Conservation (phyloP, 2,888 invertebrate genomes). For the Synergus japonicus region DNA sequence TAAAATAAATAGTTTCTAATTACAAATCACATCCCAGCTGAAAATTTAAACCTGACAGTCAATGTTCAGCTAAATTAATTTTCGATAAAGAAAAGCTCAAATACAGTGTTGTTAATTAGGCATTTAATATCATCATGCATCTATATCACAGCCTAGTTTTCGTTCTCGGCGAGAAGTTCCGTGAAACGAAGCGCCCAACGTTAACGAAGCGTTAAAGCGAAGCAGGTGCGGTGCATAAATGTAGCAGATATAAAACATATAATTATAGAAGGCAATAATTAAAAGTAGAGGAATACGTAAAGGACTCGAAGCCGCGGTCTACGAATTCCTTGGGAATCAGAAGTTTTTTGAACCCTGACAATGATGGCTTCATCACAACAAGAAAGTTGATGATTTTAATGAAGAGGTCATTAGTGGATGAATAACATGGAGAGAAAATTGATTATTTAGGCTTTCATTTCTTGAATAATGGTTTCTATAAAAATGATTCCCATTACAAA, state of each 20-base stretch:
- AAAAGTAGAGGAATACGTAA: conserved; percentile 14
- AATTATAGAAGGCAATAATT: conserved; percentile 61
- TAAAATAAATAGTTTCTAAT: no score
- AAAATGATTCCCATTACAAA: no score
- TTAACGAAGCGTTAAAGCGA: conserved; percentile 76
- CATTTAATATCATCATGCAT: conserved; percentile 29
- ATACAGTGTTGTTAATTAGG: conserved; percentile 8
- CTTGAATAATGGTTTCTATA: background rate
- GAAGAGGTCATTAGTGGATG: background rate
- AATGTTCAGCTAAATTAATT: background rate
- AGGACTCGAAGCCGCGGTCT: conserved; percentile 3
- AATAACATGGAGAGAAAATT: background rate
- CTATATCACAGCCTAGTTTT: conserved; percentile 45
- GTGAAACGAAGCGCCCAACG: conserved; percentile 69
- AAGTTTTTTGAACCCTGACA: conserved; percentile 13
- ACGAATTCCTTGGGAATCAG: conserved; percentile 20
- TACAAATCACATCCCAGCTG: no score
- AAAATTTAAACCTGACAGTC: background rate
- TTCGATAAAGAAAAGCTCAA: background rate
- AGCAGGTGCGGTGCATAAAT: conserved; percentile 68
- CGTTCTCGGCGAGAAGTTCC: conserved; percentile 62
- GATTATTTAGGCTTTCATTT: background rate
- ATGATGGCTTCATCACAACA: conserved; percentile 16
- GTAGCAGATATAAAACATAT: conserved; percentile 64
- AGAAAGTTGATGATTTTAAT: background rate